A percentile compares a stretch with the other conserved stretches of the same genome.
Evolutionary conservation across 2,797 vertebrate genomes (phyloP).

Genomic region (Muscicapa striata): DNA sequence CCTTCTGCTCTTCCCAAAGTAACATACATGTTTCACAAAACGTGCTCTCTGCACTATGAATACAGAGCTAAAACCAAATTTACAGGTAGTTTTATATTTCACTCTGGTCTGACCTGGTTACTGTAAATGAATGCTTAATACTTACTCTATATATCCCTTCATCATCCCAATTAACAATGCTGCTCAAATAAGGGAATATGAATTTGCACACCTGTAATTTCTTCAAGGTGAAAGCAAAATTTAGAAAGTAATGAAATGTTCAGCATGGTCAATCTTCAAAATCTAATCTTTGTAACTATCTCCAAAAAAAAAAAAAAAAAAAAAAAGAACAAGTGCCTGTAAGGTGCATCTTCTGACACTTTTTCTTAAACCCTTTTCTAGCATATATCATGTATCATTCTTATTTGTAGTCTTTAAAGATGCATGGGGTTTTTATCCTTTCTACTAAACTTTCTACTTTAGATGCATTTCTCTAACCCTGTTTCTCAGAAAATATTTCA

Average conservation of each 20-base stretch:
- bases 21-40: neutral
- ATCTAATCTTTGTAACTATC: neutral
- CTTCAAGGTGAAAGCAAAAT: neutral
- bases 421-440: fast-evolving
- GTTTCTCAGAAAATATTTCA: neutral
- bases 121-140: neutral
- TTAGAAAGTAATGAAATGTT: neutral
- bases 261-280: neutral
- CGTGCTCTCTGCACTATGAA: fast-evolving
- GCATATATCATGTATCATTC: neutral
- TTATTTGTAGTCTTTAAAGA: neutral
- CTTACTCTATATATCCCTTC: neutral
- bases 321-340: no score
- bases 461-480: neutral
- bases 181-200: neutral
- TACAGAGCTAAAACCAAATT: neutral
- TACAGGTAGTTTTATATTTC: neutral
- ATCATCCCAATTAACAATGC: neutral
- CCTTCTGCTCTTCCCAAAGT: neutral
- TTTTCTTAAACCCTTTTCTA: neutral
- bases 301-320: neutral
- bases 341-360: neutral
- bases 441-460: neutral
- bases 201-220: neutral
- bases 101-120: neutral